Percentiles rank a stretch among this genome's conserved stretches.
phyloP scores from a whole-genome alignment of 2,113 vertebrate genomes.

The chimpanzee (Pan troglodytes) region NHGRI_mPanTro3-v2.1_pri NC_072421.2:94277501-94278000 shows the following conservation, averaged over 20 bases:
- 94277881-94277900: neutral
- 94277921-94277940: neutral
- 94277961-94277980: neutral
- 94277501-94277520: neutral
- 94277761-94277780: neutral
- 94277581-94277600: neutral
- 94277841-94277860: neutral
- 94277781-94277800: neutral
- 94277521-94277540: neutral
- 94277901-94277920: neutral
- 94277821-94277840: neutral
- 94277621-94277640: too few species aligned
- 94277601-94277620: too few species aligned
- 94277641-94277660: too few species aligned
- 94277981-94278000: neutral
- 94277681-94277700: too few species aligned
- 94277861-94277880: neutral
- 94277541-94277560: neutral
- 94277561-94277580: neutral
- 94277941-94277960: neutral
- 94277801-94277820: neutral
- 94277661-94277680: too few species aligned
- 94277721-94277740: too few species aligned
- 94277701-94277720: too few species aligned
- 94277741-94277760: neutral